Base-by-base conservation (phyloP, 2,888 invertebrate genomes). In the Stramonita haemastoma region DNA sequence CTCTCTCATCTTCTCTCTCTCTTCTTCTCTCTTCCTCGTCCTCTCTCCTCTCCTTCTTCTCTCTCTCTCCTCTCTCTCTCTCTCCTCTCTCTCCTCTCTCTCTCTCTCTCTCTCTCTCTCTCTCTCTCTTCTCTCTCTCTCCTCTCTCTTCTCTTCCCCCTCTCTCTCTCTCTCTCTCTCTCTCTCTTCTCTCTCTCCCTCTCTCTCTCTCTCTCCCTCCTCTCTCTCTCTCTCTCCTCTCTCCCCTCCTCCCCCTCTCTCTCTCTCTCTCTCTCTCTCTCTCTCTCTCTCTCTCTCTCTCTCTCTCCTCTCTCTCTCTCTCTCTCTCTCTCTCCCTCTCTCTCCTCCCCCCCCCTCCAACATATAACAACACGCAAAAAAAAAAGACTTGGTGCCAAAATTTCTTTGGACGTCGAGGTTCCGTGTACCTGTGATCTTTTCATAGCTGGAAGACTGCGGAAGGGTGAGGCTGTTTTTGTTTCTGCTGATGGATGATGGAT, bases 191-290 rank as follows among this genome's bases (percentile, higher is more conserved):
- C 60, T 17, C 13, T 34, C 60, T 32, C 57, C 22, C n/a, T 81
- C 56, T 88, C 79, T 57, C 57, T 77, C n/a, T 46, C 22, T 88
- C 81, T 56, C 22, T 77, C n/a, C 56, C 36, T 32, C 60, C 17
- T 13, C 26, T 32, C 26, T 19, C 1, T 19, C 22, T 19, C 17
- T 29, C 57, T 60, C 19, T 60, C 60, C 81, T 83, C 29, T 87
- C 46, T 77, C 34, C 29, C 66, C 19, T 56, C 34, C n/a, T 46
- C 46, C 19, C 77, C 34, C 19, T 87, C n/a, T 77, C 22, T 83
- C 77, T 77, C 77, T 77, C 87, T 87, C 73, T 87, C 66, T 46
- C 46, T 36, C 26, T 36, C 19, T 73, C 73, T 36, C n/a, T 22
- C n/a, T 60, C 13, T 60, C 19, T 19, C n/a, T 56, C 81, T 56